Conservation (phyloP, 2,797 vertebrate species). For the Liparis tanakae region DNA sequence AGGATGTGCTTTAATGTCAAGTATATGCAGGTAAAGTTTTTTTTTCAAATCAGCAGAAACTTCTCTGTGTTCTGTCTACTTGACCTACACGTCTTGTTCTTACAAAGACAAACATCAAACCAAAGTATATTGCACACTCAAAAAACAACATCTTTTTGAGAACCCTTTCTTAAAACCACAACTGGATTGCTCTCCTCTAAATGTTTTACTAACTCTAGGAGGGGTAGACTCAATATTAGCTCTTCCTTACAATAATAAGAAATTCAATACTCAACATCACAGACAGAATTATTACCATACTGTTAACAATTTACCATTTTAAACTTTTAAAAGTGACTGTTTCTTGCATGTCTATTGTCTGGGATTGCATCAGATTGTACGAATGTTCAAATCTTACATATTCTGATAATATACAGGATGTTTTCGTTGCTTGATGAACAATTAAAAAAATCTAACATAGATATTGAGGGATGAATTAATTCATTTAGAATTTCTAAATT, state of each 20-base stretch:
- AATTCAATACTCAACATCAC: slow-evolving; percentile 5
- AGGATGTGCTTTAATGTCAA: slow-evolving; percentile 42
- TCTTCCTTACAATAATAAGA: background rate
- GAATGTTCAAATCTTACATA: background rate
- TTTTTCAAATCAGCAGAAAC: slow-evolving; percentile 43
- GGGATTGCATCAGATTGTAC: background rate
- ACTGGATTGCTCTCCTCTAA: background rate
- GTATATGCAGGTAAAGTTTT: slow-evolving; percentile 26
- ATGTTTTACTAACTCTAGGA: background rate
- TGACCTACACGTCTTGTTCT: slow-evolving; percentile 45
- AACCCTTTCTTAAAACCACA: background rate
- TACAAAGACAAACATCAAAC: slow-evolving; percentile 45
- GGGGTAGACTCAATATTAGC: slow-evolving; percentile 1
- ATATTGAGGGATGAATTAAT: background rate
- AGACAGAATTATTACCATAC: background rate
- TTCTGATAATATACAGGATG: background rate
- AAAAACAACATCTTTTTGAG: slow-evolving; percentile 1
- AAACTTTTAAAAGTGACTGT: background rate
- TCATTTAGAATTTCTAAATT: slow-evolving; percentile 24
- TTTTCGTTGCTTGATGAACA: background rate
- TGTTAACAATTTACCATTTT: background rate
- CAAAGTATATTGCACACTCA: background rate
- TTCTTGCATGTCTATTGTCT: background rate
- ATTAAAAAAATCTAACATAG: background rate
- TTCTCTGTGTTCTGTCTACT: slow-evolving; percentile 16